Percentiles rank a stretch among this genome's conserved stretches.
Evolutionary conservation across 2,888 invertebrate species (phyloP).

Genomic region (Nomada ruficornis): DNA sequence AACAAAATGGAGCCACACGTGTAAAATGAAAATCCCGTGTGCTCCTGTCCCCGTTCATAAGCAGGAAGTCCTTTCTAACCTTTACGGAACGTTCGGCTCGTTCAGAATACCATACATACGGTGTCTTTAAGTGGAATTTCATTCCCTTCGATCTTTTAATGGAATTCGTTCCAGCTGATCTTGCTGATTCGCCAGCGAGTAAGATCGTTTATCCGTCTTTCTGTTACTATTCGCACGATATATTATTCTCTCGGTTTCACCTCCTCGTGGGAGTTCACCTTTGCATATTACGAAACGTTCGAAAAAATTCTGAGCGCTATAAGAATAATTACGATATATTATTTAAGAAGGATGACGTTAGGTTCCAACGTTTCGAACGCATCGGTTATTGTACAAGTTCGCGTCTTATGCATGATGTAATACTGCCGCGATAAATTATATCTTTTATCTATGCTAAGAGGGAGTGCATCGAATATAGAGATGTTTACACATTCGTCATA

Average conservation of each 20-base stretch:
- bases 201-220: too few species aligned
- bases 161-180: constrained; percentile 33
- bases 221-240: too few species aligned
- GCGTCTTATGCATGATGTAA: constrained; percentile 48
- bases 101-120: constrained; percentile 1
- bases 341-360: not conserved
- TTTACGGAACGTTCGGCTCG: constrained; percentile 10
- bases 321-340: not conserved
- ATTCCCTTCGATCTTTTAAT: constrained; percentile 27
- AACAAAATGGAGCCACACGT: constrained; percentile 50
- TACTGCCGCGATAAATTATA: constrained; percentile 47
- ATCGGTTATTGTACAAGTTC: constrained; percentile 43
- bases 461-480: constrained; percentile 32
- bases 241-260: too few species aligned
- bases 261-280: not conserved
- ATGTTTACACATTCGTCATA: constrained; percentile 29
- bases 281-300: not conserved
- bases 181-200: not conserved
- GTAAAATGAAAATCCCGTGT: constrained; percentile 9
- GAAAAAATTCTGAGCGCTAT: not conserved
- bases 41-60: not conserved
- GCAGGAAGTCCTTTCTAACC: constrained; percentile 12
- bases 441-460: constrained; percentile 60
- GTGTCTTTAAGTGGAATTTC: constrained; percentile 22
- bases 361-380: constrained; percentile 2